These are phyloP conservation scores for Sylvia atricapilla DNA, from an alignment of 2,113 vertebrate genomes.

Conservation along the genomic window DNA sequence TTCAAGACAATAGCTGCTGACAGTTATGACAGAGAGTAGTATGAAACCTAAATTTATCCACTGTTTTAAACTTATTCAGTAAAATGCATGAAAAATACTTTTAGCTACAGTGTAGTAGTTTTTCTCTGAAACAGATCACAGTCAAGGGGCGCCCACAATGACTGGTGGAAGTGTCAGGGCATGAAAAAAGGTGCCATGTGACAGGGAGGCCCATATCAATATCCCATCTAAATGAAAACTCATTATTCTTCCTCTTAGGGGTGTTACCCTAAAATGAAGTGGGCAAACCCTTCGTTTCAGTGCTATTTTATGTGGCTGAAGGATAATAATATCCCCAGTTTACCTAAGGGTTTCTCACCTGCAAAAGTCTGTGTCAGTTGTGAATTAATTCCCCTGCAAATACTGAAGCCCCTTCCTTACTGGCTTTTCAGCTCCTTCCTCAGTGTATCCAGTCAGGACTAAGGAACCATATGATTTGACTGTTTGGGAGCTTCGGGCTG, in stretches of 20 bases:
- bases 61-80: not conserved
- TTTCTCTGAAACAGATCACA: accelerated
- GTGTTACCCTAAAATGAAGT: not conserved
- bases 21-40: not conserved
- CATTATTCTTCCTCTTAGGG: not conserved
- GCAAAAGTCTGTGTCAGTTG: not conserved
- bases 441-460: not conserved
- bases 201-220: not conserved
- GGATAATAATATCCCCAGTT: not conserved
- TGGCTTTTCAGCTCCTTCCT: not conserved
- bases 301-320: not conserved
- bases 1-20: not conserved
- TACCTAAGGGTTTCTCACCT: not conserved
- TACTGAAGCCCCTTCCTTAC: not conserved
- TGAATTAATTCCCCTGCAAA: not conserved
- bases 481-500: not conserved
- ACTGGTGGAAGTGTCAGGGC: not conserved
- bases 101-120: not conserved
- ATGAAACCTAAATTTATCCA: not conserved
- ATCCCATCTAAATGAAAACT: not conserved
- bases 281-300: not conserved
- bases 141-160: not conserved
- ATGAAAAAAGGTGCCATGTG: not conserved
- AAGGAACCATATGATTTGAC: not conserved
- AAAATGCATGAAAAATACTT: not conserved